phyloP scores from a whole-genome alignment of 2,113 vertebrate species.

The Thunnus maccoyii region DNA sequence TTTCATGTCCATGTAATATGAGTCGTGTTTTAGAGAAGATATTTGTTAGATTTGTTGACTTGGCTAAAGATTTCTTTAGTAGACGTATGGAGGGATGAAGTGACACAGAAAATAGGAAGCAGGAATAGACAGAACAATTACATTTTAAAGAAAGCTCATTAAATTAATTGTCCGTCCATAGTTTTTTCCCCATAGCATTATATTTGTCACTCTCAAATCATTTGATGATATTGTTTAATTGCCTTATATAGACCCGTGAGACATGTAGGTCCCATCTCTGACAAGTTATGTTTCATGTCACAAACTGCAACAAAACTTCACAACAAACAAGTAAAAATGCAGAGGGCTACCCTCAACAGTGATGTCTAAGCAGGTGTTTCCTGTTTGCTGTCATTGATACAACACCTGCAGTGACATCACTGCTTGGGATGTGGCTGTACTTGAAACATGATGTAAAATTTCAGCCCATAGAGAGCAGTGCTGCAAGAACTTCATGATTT shows the following conservation, averaged over 20 bases:
- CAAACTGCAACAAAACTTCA: background rate
- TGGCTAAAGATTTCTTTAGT: background rate
- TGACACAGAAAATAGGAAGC: constrained; percentile 2
- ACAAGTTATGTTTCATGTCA: background rate
- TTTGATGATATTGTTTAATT: background rate
- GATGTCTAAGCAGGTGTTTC: constrained; percentile 9
- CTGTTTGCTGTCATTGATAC: background rate
- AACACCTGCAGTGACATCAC: constrained; percentile 15
- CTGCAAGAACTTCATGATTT: constrained; percentile 5
- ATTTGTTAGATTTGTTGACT: constrained; percentile 1
- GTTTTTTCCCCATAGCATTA: background rate
- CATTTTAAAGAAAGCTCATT: background rate
- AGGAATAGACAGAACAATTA: background rate
- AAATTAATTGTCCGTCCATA: background rate
- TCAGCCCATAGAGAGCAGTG: background rate
- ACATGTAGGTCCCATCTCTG: constrained; percentile 3
- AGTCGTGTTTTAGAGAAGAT: background rate
- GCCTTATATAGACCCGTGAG: background rate
- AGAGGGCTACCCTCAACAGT: background rate
- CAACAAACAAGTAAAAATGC: background rate
- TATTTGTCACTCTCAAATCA: background rate
- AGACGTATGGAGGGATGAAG: background rate
- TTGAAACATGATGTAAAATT: background rate
- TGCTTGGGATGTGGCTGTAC: background rate
- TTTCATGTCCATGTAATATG: background rate